Base-by-base conservation (phyloP, 2,797 vertebrate genomes). In the Eidolon dupreanum region DNA sequence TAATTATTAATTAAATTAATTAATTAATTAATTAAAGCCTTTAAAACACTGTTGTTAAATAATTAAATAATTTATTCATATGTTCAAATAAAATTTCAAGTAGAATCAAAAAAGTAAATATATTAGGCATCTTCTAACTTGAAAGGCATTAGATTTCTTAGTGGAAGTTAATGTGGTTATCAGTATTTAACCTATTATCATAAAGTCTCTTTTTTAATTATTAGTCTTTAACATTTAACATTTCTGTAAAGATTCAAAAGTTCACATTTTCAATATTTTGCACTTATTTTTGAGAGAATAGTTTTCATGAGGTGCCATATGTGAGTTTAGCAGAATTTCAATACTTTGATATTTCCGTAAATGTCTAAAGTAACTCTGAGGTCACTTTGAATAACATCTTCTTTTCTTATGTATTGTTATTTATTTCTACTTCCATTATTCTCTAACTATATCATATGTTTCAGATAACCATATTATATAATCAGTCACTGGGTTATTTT, bases 11-110 rank as follows among this genome's bases (percentile, higher is more conserved):
- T n/a, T n/a, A n/a, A n/a, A n/a, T n/a, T n/a, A n/a, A n/a, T n/a
- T n/a, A n/a, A n/a, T n/a, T n/a, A n/a, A n/a, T n/a, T n/a, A n/a
- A n/a, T n/a, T n/a, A n/a, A n/a, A 97, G 88, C 88, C 65, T 94
- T 77, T 93, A 65, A 75, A 94, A 89, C 24, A 55, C 36, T 86
- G 55, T 55, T 70, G 10, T 28, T 55, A 13, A 20, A 28, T 81
- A 70, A 96, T 96, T 79, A 13, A 95, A 93, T 96, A 96, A 51
- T 74, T 82, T 85, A 90, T 68, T 78, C 59, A 70, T 85, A 90
- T 78, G 17, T 92, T 90, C 41, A 70, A 96, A 71, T 70, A 22
- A 78, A 86, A 26, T 73, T 95, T 82, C 33, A 92, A 93, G 79
- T 2, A n/a, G 20, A 41, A 90, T 96, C 46, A 77, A 78, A 31